Conservation (phyloP, 2,797 vertebrate species). For the Pseudomugil tenellus region DNA sequence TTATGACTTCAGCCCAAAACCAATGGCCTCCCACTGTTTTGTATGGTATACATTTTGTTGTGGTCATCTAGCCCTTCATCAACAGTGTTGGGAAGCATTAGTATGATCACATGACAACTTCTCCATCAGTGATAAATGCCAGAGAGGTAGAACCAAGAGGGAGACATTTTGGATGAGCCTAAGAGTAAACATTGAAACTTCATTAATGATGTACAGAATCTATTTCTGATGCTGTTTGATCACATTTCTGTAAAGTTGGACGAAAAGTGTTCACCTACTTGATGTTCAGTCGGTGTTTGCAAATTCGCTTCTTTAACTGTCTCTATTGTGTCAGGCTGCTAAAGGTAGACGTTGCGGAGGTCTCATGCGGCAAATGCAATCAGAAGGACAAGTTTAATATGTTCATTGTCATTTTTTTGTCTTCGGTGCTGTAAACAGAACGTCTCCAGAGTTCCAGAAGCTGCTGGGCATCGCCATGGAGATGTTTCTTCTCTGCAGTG, state of each 20-base stretch:
- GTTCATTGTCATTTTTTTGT: constrained; percentile 16
- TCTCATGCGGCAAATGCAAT: neutral
- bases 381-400: neutral
- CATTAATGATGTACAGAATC: neutral
- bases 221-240: neutral
- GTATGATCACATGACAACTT: too few species aligned
- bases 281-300: neutral
- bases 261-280: neutral
- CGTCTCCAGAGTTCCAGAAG: constrained; percentile 98
- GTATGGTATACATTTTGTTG: too few species aligned
- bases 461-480: constrained; percentile 98
- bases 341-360: neutral
- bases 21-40: too few species aligned
- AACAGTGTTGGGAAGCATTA: too few species aligned
- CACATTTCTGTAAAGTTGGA: neutral
- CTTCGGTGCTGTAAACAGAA: constrained; percentile 81
- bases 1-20: too few species aligned
- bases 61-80: too few species aligned
- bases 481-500: constrained; percentile 95
- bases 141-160: neutral
- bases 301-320: neutral
- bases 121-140: too few species aligned
- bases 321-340: neutral
- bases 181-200: neutral
- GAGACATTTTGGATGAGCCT: neutral